Conservation (phyloP, 1,140 invertebrate genomes). For the Plodia interpunctella region DNA sequence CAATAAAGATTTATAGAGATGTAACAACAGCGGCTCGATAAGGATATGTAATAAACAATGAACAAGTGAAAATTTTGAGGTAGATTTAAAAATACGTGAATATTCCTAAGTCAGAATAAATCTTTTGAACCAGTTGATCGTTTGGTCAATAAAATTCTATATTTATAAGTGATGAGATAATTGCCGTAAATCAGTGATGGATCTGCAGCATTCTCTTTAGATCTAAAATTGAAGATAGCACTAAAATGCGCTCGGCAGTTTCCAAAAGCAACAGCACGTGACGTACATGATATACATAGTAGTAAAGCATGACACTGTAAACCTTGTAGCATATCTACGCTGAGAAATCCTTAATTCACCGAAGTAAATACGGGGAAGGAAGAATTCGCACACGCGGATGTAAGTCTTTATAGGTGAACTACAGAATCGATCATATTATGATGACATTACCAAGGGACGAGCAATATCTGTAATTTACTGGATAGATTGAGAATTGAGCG, state of each 20-base stretch:
- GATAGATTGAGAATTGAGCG: too few species aligned
- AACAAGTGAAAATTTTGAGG: neutral
- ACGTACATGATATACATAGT: slow-evolving; percentile 30
- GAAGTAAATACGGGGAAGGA: too few species aligned
- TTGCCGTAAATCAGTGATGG: slow-evolving; percentile 38
- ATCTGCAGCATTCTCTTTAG: slow-evolving; percentile 21
- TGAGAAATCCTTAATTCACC: slow-evolving; percentile 28
- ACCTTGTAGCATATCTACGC: slow-evolving; percentile 40
- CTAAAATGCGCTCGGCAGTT: slow-evolving; percentile 17
- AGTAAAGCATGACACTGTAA: slow-evolving; percentile 52
- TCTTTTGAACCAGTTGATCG: neutral
- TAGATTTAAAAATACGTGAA: neutral
- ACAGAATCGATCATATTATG: too few species aligned
- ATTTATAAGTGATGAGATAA: slow-evolving; percentile 49
- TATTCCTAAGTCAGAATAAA: neutral
- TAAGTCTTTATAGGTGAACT: too few species aligned
- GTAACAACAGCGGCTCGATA: slow-evolving; percentile 10
- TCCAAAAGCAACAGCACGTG: slow-evolving; percentile 46
- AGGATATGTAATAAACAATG: slow-evolving; percentile 5
- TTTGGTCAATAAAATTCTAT: slow-evolving; percentile 34
- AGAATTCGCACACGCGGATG: too few species aligned
- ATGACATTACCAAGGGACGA: too few species aligned
- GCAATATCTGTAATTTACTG: slow-evolving; percentile 7
- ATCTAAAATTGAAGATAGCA: slow-evolving; percentile 25
- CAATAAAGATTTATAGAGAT: slow-evolving; percentile 12